Evolutionary conservation across 2,888 invertebrate genomes (phyloP), one percentile per base, ranked within the genome.

Genomic region (Dasysyrphus albostriatus): DNA sequence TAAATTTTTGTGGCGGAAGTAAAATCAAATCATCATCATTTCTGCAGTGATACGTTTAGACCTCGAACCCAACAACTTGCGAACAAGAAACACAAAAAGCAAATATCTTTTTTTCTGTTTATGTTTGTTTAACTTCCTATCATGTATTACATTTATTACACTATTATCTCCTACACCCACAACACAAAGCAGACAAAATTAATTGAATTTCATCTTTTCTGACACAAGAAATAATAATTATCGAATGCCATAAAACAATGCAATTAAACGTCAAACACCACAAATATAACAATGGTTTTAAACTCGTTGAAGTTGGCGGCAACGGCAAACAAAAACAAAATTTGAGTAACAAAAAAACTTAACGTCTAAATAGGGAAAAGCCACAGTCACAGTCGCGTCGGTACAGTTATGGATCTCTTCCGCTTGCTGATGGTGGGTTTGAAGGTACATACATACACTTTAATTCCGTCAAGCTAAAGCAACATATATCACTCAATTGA

Each of bases 401-500:
- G 24, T 67, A 42, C 29, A 47, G 63, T 70, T 83, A 83, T 74
- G 63, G 54, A 70, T 83, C 49, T 78, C 83, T 83, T 83, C 83
- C 83, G 74, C 79, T 78, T 78, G 12, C 14, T 24, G 39, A 1
- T 39, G 14, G 67, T 44, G 63, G 49, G 63, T 44, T 44, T 10
- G 12, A 58, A 58, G n/a, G 42, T 47, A 44, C 32, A 29, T 29
- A 14, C 8, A 24, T 34, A 58, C 29, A 70, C 61, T 47, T 54
- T n/a, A 37, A 58, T 61, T 44, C 61, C 58, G 69, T 56, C 54
- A 47, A 44, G 37, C 16, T 37, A 47, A 73, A 37, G 72, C 51
- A 74, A 61, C 32, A 83, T 83, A 47, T 73, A 56, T 74, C 78
- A 74, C 39, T 83, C 74, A 39, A 74, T 37, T 69, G 74, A 74